Evolutionary conservation across 2,797 vertebrate genomes (phyloP).

Genomic region (Geotrypetes seraphini): DNA sequence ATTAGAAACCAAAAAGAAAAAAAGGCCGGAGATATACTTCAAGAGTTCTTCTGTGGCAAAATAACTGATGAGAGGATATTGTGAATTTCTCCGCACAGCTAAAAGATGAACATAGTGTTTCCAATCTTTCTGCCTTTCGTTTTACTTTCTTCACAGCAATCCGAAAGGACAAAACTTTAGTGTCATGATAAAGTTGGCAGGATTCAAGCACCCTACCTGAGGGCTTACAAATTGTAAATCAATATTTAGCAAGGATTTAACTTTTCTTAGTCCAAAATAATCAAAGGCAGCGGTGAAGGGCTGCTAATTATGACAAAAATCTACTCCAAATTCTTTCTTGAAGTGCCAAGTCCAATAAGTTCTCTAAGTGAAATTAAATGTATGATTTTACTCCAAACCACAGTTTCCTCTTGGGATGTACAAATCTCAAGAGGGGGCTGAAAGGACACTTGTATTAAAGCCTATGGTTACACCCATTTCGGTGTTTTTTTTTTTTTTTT

Average conservation of each 20-base stretch:
- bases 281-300: slow-evolving; percentile 49
- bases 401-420: slow-evolving; percentile 61
- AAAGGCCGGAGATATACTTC: too few relatives aligned
- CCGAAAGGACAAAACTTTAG: slow-evolving; percentile 33
- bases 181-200: slow-evolving; percentile 42
- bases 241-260: slow-evolving; percentile 56
- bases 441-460: slow-evolving; percentile 60
- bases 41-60: too few relatives aligned
- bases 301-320: slow-evolving; percentile 64
- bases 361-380: slow-evolving; percentile 65
- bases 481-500: slow-evolving; percentile 40
- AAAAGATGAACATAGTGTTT: too few relatives aligned
- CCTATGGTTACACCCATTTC: slow-evolving; percentile 67
- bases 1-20: too few relatives aligned
- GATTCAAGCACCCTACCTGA: slow-evolving; percentile 49
- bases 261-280: slow-evolving; percentile 61
- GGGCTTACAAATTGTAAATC: slow-evolving; percentile 53
- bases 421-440: slow-evolving; percentile 57
- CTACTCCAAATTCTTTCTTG: slow-evolving; percentile 61
- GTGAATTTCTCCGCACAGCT: too few relatives aligned
- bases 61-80: too few relatives aligned
- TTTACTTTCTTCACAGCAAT: slow-evolving; percentile 47
- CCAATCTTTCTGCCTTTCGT: slow-evolving; percentile 33
- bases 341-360: slow-evolving; percentile 67
- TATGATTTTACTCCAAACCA: slow-evolving; percentile 61